phyloP scores from a whole-genome alignment of 1,140 invertebrate species.

The Bombyx mori region DNA sequence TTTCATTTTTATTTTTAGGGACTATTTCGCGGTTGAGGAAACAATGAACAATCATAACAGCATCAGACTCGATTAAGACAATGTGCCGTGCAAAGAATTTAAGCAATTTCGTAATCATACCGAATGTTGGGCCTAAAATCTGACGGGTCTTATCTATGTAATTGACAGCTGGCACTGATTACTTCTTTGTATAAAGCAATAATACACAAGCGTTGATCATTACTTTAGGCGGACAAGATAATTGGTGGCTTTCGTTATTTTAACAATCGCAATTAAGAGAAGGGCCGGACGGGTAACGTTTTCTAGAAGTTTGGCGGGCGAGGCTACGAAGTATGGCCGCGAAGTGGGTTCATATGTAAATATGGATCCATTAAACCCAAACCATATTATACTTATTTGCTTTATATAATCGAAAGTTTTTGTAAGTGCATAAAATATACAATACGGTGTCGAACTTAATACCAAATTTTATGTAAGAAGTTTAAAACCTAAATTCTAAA shows the following conservation, averaged over 20 bases:
- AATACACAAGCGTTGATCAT: slow-evolving; percentile 15
- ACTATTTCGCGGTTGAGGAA: too few relatives aligned
- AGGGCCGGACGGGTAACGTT: background rate
- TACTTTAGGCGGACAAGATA: slow-evolving; percentile 22
- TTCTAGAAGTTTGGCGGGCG: background rate
- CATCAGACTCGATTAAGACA: background rate
- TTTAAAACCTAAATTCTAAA: too few relatives aligned
- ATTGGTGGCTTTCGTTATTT: slow-evolving; percentile 18
- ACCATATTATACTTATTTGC: too few relatives aligned
- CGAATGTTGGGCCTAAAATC: slow-evolving; percentile 17
- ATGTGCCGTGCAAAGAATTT: background rate
- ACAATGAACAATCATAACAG: too few relatives aligned
- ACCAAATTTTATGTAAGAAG: too few relatives aligned
- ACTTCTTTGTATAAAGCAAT: slow-evolving; percentile 9
- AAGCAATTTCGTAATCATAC: slow-evolving; percentile 12
- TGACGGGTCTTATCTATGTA: slow-evolving; percentile 26
- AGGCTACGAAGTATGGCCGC: too few relatives aligned
- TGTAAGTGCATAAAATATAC: too few relatives aligned
- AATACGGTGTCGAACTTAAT: too few relatives aligned
- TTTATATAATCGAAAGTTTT: too few relatives aligned
- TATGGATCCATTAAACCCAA: too few relatives aligned
- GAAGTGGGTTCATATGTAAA: too few relatives aligned
- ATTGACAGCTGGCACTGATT: slow-evolving; percentile 24
- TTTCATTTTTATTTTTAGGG: too few relatives aligned
- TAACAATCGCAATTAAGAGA: slow-evolving; percentile 14